Evolutionary conservation across 2,797 vertebrate genomes (phyloP), one percentile per base, ranked within the genome.

Genomic region (Mionectes olivaceus): DNA sequence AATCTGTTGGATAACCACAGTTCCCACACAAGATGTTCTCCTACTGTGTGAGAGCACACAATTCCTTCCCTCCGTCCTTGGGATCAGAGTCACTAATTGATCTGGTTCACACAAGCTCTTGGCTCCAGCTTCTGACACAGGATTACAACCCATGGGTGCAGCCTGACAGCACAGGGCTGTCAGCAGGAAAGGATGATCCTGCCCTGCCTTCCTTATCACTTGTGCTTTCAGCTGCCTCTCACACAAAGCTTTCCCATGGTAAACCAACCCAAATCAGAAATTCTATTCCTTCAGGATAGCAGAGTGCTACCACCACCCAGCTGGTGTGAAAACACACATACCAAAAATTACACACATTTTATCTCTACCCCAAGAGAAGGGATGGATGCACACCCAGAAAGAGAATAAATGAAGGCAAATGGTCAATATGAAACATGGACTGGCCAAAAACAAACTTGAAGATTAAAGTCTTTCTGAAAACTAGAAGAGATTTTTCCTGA

Each of bases 351-450:
- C 39, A 60, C 23, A 61, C 3, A 16, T 22, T 61, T 65, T 30
- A 37, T 16, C 33, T 87, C 28, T 30, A 7, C 32, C 55, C 64
- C 22, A 43, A 30, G 11, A 35, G 14, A 68, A 30, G 6, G 12
- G 22, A 79, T 7, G 5, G 23, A 46, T 5, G 10, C n/a, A 76
- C 35, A 76, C 32, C 9, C 24, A 52, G 18, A 71, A 92, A 37
- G 9, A 49, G 46, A 30, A 13, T 28, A 46, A 18, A 21, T 7
- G 1, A 67, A 71, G 13, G 57, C 2, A 68, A 78, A 65, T 17
- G 0, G 19, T n/a, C 1, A 5, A 60, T 12, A 17, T 39, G 49
- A 87, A 86, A 37, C 11, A 41, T 1, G 2, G 27, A 6, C 24
- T 61, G 24, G 30, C 33, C 50, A 19, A 82, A 78, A 23, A 55